Conservation (phyloP, 1,140 invertebrate species). For the Brachystomella parvula region DNA sequence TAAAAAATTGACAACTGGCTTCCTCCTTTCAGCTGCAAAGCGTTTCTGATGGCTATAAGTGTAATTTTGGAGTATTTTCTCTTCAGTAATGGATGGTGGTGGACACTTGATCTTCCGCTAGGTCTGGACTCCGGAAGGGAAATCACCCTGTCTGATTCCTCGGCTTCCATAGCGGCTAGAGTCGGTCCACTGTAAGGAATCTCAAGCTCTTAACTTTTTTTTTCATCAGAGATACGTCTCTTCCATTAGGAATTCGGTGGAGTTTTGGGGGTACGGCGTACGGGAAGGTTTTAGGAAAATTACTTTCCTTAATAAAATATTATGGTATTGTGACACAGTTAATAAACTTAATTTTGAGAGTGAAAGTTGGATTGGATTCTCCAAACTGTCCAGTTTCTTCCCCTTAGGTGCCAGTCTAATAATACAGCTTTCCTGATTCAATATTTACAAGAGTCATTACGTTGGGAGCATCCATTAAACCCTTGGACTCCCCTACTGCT, state of each 20-base stretch:
- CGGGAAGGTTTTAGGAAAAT: neutral
- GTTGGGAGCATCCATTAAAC: too few species aligned
- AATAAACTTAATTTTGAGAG: conserved; percentile 6
- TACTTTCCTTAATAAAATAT: conserved; percentile 10
- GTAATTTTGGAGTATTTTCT: too few species aligned
- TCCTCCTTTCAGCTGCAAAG: too few species aligned
- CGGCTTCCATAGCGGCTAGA: neutral
- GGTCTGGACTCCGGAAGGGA: neutral
- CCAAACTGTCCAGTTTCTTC: neutral
- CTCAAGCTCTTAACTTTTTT: neutral
- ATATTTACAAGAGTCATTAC: neutral
- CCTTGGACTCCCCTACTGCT: neutral
- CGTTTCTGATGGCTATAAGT: too few species aligned
- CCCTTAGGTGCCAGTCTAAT: neutral
- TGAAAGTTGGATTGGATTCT: neutral
- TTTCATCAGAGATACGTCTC: conserved; percentile 8
- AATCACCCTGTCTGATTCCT: neutral
- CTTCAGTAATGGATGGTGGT: neutral
- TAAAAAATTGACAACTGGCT: too few species aligned
- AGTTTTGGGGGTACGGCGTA: neutral
- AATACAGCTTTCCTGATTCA: neutral
- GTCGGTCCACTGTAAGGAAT: neutral
- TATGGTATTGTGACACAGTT: conserved; percentile 8
- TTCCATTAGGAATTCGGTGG: conserved; percentile 5
- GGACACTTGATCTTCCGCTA: neutral